phyloP scores from a whole-genome alignment of 1,140 invertebrate species.

The Drosophila sp. region DNA sequence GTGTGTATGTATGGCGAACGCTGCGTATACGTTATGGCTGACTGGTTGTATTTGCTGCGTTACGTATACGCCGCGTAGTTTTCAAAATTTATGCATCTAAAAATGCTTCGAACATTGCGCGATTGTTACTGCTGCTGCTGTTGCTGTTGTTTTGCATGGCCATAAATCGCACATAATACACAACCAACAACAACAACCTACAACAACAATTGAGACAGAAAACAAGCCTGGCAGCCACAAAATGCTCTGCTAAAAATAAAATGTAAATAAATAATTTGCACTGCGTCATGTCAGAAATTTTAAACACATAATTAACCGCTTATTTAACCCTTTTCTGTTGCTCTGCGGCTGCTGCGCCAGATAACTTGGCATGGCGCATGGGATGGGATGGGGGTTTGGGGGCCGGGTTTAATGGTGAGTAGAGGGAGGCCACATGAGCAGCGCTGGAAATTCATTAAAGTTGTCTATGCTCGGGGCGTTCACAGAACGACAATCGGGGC shows the following conservation, averaged over 20 bases:
- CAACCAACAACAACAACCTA: slow-evolving; percentile 15
- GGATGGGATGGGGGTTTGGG: background rate
- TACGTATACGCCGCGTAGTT: slow-evolving; percentile 54
- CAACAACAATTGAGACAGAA: slow-evolving; percentile 17
- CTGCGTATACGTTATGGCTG: slow-evolving; percentile 60
- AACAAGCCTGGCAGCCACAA: slow-evolving; percentile 23
- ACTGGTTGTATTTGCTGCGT: slow-evolving; percentile 42
- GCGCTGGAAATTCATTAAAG: slow-evolving; percentile 74
- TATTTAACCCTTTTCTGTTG: slow-evolving; percentile 72
- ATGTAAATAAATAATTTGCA: slow-evolving; percentile 80
- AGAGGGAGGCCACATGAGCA: slow-evolving; percentile 50
- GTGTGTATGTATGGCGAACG: slow-evolving; percentile 18
- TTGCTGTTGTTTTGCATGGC: slow-evolving; percentile 50
- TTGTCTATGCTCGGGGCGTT: slow-evolving; percentile 80
- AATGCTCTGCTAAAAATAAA: slow-evolving; percentile 72
- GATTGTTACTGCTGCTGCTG: slow-evolving; percentile 18
- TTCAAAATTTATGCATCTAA: slow-evolving; percentile 18
- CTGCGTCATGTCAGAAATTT: slow-evolving; percentile 80
- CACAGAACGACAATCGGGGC: slow-evolving; percentile 74
- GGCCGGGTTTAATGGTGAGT: slow-evolving; percentile 21
- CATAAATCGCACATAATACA: slow-evolving; percentile 56
- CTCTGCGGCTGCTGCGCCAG: slow-evolving; percentile 44
- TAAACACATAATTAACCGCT: slow-evolving; percentile 82
- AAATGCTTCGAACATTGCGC: slow-evolving; percentile 6
- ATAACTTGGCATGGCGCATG: slow-evolving; percentile 53